Evolutionary conservation across 2,888 invertebrate species (phyloP).

Genomic region (Cecidostiba fungosa): DNA sequence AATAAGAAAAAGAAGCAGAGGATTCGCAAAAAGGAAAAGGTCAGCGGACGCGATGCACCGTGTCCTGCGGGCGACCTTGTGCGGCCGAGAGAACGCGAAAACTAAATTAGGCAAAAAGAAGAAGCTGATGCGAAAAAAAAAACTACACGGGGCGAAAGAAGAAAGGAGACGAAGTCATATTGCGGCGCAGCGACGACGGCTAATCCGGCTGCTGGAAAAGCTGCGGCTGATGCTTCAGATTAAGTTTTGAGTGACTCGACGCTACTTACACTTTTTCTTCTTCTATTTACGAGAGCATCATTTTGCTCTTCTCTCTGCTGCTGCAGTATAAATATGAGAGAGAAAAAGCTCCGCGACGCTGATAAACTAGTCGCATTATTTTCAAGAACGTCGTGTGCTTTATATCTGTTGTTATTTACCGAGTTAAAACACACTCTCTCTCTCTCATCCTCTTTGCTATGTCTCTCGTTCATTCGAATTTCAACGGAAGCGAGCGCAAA

Average conservation of each 20-base stretch:
- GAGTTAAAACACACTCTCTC: background rate
- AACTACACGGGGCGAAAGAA: background rate
- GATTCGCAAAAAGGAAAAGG: background rate
- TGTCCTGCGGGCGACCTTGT: constrained; percentile 10
- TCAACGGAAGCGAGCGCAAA: background rate
- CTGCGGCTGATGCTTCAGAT: background rate
- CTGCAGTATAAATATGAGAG: background rate
- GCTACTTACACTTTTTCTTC: background rate
- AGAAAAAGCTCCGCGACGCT: constrained; percentile 5
- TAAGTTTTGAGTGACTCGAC: constrained; percentile 5
- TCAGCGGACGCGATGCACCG: constrained; percentile 17
- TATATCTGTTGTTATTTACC: background rate
- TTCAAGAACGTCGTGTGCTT: background rate
- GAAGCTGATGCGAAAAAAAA: background rate
- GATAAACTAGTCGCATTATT: background rate
- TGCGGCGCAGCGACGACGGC: background rate
- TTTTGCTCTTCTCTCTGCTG: background rate
- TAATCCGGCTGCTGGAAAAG: constrained; percentile 1
- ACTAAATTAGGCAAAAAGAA: constrained; percentile 12
- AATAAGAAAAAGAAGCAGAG: background rate
- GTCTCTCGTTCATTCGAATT: background rate
- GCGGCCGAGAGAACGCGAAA: constrained; percentile 20
- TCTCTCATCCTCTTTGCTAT: no score
- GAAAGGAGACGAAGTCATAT: constrained; percentile 5
- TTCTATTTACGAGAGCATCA: background rate